Evolutionary conservation across 2,797 vertebrate species (phyloP).

Genomic region (Myripristis jacobus): DNA sequence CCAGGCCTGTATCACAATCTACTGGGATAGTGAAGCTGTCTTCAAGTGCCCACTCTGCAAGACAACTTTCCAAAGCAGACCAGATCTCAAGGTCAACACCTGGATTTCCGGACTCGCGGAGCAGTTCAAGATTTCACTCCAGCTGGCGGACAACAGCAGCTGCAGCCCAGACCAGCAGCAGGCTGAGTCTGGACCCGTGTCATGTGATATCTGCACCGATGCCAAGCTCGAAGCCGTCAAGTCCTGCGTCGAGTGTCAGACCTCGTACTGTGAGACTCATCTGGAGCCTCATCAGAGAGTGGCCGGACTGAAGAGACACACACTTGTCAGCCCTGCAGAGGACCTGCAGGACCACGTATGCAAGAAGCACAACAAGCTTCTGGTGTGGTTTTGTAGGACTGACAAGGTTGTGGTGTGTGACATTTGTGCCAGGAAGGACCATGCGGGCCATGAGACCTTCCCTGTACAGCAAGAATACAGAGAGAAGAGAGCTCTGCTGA

Average conservation of each 20-base stretch:
- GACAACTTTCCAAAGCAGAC: conserved; percentile 41
- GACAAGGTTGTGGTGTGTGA: conserved; percentile 61
- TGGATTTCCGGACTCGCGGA: conserved; percentile 58
- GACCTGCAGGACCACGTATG: conserved; percentile 49
- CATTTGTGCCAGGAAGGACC: conserved; percentile 20
- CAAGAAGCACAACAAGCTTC: conserved; percentile 43
- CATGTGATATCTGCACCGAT: conserved; percentile 61
- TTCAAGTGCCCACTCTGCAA: conserved; percentile 67
- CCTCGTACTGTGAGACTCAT: conserved; percentile 60
- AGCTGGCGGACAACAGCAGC: background rate
- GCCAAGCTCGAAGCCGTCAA: conserved; percentile 47
- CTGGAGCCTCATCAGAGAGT: no score
- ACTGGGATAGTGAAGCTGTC: conserved; percentile 39
- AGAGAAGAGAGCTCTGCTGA: conserved; percentile 29
- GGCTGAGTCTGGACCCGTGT: conserved; percentile 9
- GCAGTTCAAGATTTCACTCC: conserved; percentile 44
- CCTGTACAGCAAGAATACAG: conserved; percentile 7
- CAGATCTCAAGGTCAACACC: conserved; percentile 72
- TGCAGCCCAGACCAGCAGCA: background rate
- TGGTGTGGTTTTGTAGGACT: conserved; percentile 34
- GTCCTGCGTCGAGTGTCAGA: conserved; percentile 69
- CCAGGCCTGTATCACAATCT: conserved; percentile 57
- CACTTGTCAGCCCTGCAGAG: conserved; percentile 26
- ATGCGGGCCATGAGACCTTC: conserved; percentile 19
- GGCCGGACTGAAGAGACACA: conserved; percentile 63